Base-by-base conservation (phyloP, 2,888 invertebrate species). In the Melanostoma scalare region DNA sequence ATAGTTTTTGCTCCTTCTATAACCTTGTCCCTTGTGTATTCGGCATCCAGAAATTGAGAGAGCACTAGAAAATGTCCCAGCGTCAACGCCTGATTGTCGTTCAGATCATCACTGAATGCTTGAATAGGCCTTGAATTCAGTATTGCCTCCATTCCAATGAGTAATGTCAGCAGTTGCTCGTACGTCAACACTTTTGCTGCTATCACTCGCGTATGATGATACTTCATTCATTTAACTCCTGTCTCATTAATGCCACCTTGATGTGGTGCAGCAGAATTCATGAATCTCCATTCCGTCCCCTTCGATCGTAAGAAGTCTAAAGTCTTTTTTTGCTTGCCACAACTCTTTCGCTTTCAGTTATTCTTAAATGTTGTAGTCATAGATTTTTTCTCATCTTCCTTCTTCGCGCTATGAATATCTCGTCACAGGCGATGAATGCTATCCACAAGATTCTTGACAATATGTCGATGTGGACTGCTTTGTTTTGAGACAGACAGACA, bases 121-220 rank as follows among this genome's bases (percentile, higher is more conserved):
- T 58, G 40, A 9, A 58, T 9, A 5, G 58, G 58, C 4, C 58
- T 20, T 3, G 42, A 40, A 20, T 56, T 56, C 6, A 56, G 5
- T 2, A 56, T 56, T 2, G 38, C 56, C 4, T 56, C 36, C 2
- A 56, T 38, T 0, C 56, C 38, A 8, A 36, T 20, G 20, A 38
- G 58, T 20, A 40, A 9, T 6, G 40, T 40, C 9, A 40, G 40
- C 6, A 40, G 9, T 40, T 40, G 40, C 40, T 40, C 40, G 9
- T 40, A 40, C 9, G 9, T 20, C 40, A 40, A 40, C 6, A 6
- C 6, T 1, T 9, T 40, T 40, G 40, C 40, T 9, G 6, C 40
- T 6, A 40, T 9, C 40, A 40, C 1, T 40, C 2, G 1, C 6
- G 40, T 40, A 6, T 1, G 20, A 20, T 20, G 20, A 20, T 20